A percentile compares a stretch with the other conserved stretches of the same genome.
phyloP scores from a whole-genome alignment of 1,140 invertebrate species.

The Tetranychus cinnabarinus region DNA sequence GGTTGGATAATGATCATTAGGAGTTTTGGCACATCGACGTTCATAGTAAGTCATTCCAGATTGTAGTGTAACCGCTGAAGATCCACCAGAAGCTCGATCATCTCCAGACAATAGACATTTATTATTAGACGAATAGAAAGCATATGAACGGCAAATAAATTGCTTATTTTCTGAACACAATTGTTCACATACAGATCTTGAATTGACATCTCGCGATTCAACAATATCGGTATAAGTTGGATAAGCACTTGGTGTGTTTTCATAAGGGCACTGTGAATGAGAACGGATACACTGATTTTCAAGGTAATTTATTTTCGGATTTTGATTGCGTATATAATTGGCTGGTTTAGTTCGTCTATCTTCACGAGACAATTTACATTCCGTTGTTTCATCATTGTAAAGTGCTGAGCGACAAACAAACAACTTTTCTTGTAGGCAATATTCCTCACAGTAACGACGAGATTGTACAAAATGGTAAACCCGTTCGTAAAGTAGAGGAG shows the following conservation, averaged over 20 bases:
- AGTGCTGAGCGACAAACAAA: conserved; percentile 25
- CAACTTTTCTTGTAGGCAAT: conserved; percentile 20
- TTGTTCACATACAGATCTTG: conserved; percentile 21
- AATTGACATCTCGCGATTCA: conserved; percentile 17
- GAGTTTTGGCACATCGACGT: conserved; percentile 18
- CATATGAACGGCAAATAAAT: conserved; percentile 24
- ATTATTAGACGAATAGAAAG: conserved; percentile 22
- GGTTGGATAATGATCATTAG: background rate
- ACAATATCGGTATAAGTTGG: conserved; percentile 24
- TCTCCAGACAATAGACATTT: conserved; percentile 26
- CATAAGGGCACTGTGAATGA: conserved; percentile 16
- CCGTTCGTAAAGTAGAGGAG: conserved; percentile 18
- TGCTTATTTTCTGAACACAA: conserved; percentile 20
- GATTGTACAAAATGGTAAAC: conserved; percentile 20
- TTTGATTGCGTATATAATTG: conserved; percentile 20
- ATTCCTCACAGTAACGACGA: conserved; percentile 25
- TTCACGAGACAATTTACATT: conserved; percentile 23
- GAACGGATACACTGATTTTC: conserved; percentile 26
- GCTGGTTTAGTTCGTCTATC: conserved; percentile 21
- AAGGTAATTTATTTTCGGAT: conserved; percentile 23
- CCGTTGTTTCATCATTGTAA: conserved; percentile 23
- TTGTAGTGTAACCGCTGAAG: conserved; percentile 17
- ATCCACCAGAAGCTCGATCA: conserved; percentile 13
- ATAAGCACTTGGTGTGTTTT: conserved; percentile 18
- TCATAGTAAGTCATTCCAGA: conserved; percentile 24